Base-by-base conservation (phyloP, 2,113 vertebrate genomes). In the Percina caprodes region DNA sequence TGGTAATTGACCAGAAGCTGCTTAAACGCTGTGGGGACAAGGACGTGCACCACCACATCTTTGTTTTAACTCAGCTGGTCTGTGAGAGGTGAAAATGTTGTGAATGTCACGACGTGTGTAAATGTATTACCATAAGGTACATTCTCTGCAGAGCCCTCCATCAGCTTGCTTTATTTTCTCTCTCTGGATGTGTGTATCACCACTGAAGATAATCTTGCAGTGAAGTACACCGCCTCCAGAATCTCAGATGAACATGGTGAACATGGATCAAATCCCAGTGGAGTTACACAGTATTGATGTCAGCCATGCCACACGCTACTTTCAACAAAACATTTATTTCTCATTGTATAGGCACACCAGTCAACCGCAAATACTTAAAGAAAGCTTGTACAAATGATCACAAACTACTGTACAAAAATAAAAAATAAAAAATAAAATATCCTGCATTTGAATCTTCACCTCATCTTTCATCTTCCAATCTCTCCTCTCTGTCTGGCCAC, bases 201-300 rank as follows among this genome's bases (percentile, higher is more conserved):
- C 23, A 55, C 66, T 52, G 58, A 68, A 18, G 30, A 70, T 74
- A 42, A 45, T 72, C 49, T 77, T 46, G 55, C 18, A 1, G 33
- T 58, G 49, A 68, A 51, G 71, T 55, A 66, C 58, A 60, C 59
- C 79, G 55, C 77, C 82, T 74, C 76, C 76, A 69, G 68, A 68
- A 74, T 77, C 70, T 51, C 56, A 69, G 67, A 52, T 62, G 61
- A 77, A 72, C 55, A 75, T 39, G 48, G 71, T 52, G 72, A 83
- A 74, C 62, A 68, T 85, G 79, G 82, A 82, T 56, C 7, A 4
- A 74, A 67, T 86, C 82, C 79, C 74, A 77, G 85, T 12, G 42
- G 59, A 75, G 66, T 75, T 66, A 51, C 39, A 10, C 10, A 39
- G 39, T 39, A 39, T 11, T 39, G 39, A 39, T 39, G 39, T 39